Evolutionary conservation across 2,797 vertebrate genomes (phyloP), one percentile per base, ranked within the genome.

Genomic region (Coregonus suidteri): DNA sequence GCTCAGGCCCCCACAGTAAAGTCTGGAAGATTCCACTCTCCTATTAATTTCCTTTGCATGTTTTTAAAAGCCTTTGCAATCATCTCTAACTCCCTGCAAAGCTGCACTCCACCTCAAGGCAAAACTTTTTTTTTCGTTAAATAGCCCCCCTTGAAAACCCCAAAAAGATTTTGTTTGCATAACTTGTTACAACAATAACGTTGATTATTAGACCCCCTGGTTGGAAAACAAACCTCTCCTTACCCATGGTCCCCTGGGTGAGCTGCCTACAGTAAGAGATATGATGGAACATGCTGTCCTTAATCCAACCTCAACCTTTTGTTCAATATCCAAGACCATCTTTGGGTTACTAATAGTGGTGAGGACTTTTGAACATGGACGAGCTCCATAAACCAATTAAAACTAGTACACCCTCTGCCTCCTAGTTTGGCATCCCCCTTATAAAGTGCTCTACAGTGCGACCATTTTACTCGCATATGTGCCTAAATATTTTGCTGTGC

Each of bases 141-240:
- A 77, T 35, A 31, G 15, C 7, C n/a, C 66, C 69, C 2, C 18
- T 15, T 47, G n/a, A 31, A 67, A 69, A 16, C 9, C 47, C 62
- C 41, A 37, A 35, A 41, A 65, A 65, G 6, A 53, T 37, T 66
- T 30, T 76, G 15, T 53, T 76, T 71, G 35, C 34, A 54, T 35
- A 78, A 83, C 35, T 14, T 4, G 4, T 25, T 64, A 3, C 62
- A 81, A 79, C 41, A 47, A 47, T 41, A 41, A 51, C 1, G 4
- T 35, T 6, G 52, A 37, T 25, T 6, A 70, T 76, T 41, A 59
- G 67, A 34, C 53, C 51, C 34, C 31, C 9, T 67, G 14, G 31
- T 7, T 71, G 6, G 54, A 53, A 75, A 68, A 75, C 74, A 67
- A 78, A 52, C 41, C 41, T 47, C 41, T 47, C 41, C 7, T 9